Base-by-base conservation (phyloP, 2,797 vertebrate genomes). In the Apogon talboti region DNA sequence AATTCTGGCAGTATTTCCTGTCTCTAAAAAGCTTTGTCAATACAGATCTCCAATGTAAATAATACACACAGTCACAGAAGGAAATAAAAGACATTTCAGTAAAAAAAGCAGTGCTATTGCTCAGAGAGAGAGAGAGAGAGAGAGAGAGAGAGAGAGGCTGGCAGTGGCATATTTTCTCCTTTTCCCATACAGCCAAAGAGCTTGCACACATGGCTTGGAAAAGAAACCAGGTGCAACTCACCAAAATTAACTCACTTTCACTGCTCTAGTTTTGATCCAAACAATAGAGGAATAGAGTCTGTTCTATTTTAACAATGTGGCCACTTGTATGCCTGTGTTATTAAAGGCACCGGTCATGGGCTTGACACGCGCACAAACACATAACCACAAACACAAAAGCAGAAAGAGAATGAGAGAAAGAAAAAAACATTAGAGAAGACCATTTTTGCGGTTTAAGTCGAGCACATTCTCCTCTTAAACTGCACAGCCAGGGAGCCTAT, bases 161-260 rank as follows among this genome's bases (percentile, higher is more conserved):
- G 74, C 81, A 76, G 71, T 77, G 60, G 64, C 52, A 54, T 46
- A 60, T 84, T 82, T 82, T 80, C 40, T 76, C 33, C 46, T 74
- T 79, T 71, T 37, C 66, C 58, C 44, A 62, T 71, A 57, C 77
- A 81, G 56, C 84, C 60, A 51, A 63, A 69, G 72, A 82, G 84
- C 68, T 75, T 50, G 55, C 66, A 83, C 81, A 88, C 84, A 82
- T 84, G 81, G 79, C 72, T 85, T 71, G 70, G 79, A 85, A 86
- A 78, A 71, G 74, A 85, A 85, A 88, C 75, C 85, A 89, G 83
- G 89, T 89, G 86, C 84, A 87, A 79, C 86, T 83, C 78, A 57
- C 84, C 84, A 81, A 83, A 89, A 87, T 87, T 82, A 85, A 88
- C 81, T 86, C 78, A 86, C 84, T 87, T 87, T 83, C 80, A 74